These are phyloP conservation scores for Pogonocherus hispidulus DNA, from an alignment of 2,888 invertebrate genomes.

Conservation along the genomic window DNA sequence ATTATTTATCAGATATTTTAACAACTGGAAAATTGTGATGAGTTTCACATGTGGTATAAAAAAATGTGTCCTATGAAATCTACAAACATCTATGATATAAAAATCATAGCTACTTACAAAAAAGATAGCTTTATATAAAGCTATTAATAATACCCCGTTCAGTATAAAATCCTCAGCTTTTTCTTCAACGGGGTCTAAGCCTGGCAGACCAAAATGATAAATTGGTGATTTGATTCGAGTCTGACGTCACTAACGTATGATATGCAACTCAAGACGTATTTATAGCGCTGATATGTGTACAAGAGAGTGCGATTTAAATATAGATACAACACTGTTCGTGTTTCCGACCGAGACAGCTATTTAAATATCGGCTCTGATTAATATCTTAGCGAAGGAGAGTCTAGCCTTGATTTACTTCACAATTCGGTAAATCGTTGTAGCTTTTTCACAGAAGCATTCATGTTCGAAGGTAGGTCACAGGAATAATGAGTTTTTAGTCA, in stretches of 20 bases:
- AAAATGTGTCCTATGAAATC: too few relatives aligned
- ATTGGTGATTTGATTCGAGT: constrained; percentile 37
- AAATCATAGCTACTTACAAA: too few relatives aligned
- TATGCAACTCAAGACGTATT: constrained; percentile 56
- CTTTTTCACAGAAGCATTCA: constrained; percentile 12
- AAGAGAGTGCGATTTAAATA: constrained; percentile 52
- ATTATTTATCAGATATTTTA: too few relatives aligned
- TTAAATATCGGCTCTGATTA: constrained; percentile 33
- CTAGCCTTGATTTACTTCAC: constrained; percentile 11
- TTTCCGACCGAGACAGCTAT: constrained; percentile 47
- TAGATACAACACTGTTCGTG: constrained; percentile 49
- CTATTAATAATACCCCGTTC: background rate
- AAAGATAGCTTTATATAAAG: too few relatives aligned
- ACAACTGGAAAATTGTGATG: too few relatives aligned
- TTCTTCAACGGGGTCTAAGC: too few relatives aligned
- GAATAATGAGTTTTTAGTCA: constrained; percentile 14
- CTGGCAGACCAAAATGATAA: constrained; percentile 30
- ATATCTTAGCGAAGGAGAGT: constrained; percentile 5
- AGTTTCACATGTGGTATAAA: too few relatives aligned
- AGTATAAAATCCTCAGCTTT: background rate
- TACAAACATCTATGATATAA: too few relatives aligned
- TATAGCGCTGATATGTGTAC: constrained; percentile 54
- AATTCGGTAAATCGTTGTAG: background rate
- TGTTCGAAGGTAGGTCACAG: constrained; percentile 5
- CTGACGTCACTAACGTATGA: constrained; percentile 54